Percentiles rank a stretch among this genome's conserved stretches.
Evolutionary conservation across 2,797 vertebrate species (phyloP).

Genomic region (Antennarius maculatus): DNA sequence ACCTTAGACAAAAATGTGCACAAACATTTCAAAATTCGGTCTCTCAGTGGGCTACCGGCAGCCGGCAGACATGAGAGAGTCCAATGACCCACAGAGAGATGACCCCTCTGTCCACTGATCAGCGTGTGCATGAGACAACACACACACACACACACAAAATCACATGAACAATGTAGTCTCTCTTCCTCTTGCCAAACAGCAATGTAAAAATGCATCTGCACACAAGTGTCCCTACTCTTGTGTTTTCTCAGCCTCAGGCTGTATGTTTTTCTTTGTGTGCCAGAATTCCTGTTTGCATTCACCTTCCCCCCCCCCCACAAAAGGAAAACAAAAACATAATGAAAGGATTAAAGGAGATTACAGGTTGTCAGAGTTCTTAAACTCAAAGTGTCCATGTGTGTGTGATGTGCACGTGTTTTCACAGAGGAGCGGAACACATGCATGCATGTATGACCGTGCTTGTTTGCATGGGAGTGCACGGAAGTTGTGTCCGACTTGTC

Average conservation of each 20-base stretch:
- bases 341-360: slow-evolving; percentile 77
- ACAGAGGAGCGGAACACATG: slow-evolving; percentile 35
- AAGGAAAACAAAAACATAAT: slow-evolving; percentile 80
- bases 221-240: slow-evolving; percentile 60
- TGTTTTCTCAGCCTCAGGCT: slow-evolving; percentile 75
- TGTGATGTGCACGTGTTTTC: slow-evolving; percentile 35
- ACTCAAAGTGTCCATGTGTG: slow-evolving; percentile 47
- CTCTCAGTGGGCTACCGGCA: slow-evolving; percentile 24
- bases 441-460: slow-evolving; percentile 18
- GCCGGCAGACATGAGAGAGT: slow-evolving; percentile 36
- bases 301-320: slow-evolving; percentile 71
- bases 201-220: slow-evolving; percentile 47
- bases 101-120: slow-evolving; percentile 29
- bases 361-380: slow-evolving; percentile 69
- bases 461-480: slow-evolving; percentile 12
- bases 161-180: slow-evolving; percentile 52
- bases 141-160: slow-evolving; percentile 4
- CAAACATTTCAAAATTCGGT: slow-evolving; percentile 30
- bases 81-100: slow-evolving; percentile 39
- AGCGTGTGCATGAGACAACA: slow-evolving; percentile 19
- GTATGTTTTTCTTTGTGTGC: slow-evolving; percentile 78
- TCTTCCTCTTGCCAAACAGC: slow-evolving; percentile 55
- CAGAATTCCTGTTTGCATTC: slow-evolving; percentile 83
- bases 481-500: slow-evolving; percentile 20
- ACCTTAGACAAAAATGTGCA: slow-evolving; percentile 23